Conservation (phyloP, 2,797 vertebrate genomes). For the Anguilla marmorata region DNA sequence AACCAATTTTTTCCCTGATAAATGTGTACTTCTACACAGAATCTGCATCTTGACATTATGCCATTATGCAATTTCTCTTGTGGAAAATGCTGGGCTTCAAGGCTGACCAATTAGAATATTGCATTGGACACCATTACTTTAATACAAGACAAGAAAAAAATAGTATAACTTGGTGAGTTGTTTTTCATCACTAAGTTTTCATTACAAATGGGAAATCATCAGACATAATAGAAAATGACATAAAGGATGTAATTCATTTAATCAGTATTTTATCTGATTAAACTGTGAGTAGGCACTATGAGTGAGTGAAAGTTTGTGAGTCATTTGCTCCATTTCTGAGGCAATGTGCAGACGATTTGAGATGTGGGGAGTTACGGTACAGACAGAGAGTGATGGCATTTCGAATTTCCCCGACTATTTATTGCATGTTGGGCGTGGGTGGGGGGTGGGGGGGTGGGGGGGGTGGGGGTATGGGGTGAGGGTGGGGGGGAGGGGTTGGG, state of each 20-base stretch:
- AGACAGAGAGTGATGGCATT: constrained; percentile 59
- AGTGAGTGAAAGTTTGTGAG: constrained; percentile 24
- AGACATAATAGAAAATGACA: neutral
- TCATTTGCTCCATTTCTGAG: constrained; percentile 2
- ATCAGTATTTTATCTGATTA: neutral
- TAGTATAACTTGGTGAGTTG: neutral
- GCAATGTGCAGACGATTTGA: neutral
- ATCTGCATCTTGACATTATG: neutral
- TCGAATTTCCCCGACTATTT: constrained; percentile 65
- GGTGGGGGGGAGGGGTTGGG: too few species aligned
- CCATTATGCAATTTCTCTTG: neutral
- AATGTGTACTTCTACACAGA: neutral
- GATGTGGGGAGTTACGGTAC: neutral
- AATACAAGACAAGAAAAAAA: neutral
- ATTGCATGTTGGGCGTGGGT: constrained; percentile 42
- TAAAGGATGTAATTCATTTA: neutral
- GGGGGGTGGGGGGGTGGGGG: too few species aligned
- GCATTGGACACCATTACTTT: neutral
- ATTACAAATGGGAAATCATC: neutral
- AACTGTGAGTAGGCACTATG: neutral
- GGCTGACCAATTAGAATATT: neutral
- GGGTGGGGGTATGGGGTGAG: neutral
- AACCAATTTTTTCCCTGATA: neutral
- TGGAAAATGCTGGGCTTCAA: neutral
- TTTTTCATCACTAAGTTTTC: neutral